These are phyloP conservation scores for Erpetoichthys calabaricus DNA, from an alignment of 2,797 vertebrate genomes.

Conservation along the genomic window DNA sequence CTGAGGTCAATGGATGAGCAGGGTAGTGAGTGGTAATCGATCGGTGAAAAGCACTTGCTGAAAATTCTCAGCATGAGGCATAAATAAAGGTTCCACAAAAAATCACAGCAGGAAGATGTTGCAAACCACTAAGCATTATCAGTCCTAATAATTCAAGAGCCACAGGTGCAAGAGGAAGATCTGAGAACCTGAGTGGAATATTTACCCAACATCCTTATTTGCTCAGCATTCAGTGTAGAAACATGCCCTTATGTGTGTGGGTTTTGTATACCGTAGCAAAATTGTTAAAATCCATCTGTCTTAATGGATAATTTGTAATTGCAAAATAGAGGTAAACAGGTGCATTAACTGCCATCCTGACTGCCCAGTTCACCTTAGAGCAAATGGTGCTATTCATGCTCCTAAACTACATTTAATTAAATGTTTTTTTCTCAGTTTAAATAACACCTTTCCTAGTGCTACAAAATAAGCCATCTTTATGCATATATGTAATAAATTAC, in stretches of 20 bases:
- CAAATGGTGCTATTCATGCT: neutral
- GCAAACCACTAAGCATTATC: neutral
- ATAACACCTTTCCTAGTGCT: no score
- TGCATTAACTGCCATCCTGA: neutral
- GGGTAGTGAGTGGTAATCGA: slow-evolving; percentile 1
- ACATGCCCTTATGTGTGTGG: no score
- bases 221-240: neutral
- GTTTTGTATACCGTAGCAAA: no score
- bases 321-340: neutral
- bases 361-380: neutral
- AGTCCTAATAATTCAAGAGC: neutral
- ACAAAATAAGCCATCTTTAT: no score
- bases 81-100: neutral
- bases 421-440: no score
- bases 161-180: neutral
- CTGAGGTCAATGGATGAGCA: neutral
- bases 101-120: neutral
- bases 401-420: no score
- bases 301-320: neutral
- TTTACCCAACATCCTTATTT: neutral
- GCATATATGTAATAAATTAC: no score
- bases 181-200: neutral
- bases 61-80: slow-evolving; percentile 1
- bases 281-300: no score
- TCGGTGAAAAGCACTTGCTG: neutral